Base-by-base conservation (phyloP, 2,113 vertebrate species). In the Cyphomyrus plagiostoma region DNA sequence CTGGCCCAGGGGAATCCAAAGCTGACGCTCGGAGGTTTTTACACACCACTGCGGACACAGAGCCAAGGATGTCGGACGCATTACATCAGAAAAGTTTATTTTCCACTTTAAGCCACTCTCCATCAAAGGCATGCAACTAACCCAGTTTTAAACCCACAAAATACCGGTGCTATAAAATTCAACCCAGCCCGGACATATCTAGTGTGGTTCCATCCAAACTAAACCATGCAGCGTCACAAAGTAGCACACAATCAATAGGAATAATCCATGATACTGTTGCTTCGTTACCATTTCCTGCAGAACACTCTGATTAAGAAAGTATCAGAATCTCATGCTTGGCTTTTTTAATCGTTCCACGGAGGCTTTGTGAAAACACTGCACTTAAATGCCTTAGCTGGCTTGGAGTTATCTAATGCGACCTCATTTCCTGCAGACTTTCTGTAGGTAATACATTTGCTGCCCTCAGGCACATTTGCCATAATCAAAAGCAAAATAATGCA, bases 401-500 rank as follows among this genome's bases (percentile, higher is more conserved):
- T 35, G 19, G 3, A 58, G n/a, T 88, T 88, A 88, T 58, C 66
- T 9, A 52, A n/a, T 19, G 6, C 10, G 66, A 85, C 56, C 90
- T 74, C 82, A 49, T 85, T 23, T 90, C 77, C 56, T 85, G 11
- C 42, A 26, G 35, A 62, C 49, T 70, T 62, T 53, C 49, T 23
- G 77, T 88, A 66, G 52, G 87, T 62, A 88, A 88, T 83, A 48
- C 23, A 23, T 88, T 83, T 30, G 1, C 21, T 82, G 15, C 62
- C 58, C 39, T 17, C 48, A 21, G 35, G 70, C 15, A 23, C 26
- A 88, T 90, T 90, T 88, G 8, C 53, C 77, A 88, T 83, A 62
- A 90, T 90, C 26, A 90, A 53, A 88, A 87, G 86, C 15, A 66
- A 90, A 83, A 90, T 56, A 10, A 88, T 62, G 89, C 70, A 88